Base-by-base conservation (phyloP, 2,797 vertebrate species). In the Tenualosa ilisha region DNA sequence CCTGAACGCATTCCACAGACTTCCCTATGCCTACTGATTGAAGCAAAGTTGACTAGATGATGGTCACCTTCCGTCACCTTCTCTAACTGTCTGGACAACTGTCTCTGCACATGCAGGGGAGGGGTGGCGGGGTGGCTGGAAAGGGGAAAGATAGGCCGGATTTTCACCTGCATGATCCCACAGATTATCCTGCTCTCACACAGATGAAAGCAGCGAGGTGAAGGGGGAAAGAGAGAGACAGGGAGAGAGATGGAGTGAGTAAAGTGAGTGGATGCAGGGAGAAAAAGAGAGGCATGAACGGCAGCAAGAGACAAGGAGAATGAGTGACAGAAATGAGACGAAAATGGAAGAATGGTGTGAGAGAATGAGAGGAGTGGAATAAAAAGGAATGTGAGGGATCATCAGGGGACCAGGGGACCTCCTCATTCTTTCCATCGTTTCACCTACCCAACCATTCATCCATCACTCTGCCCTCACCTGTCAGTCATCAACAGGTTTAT, bases 341-440 rank as follows among this genome's bases (percentile, higher is more conserved):
- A 6, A 37, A 31, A 72, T 72, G 68, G 3, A 26, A 24, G 13
- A 26, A 1, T 31, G 37, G 13, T 65, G 63, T 8, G 6, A 26
- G 24, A 9, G 24, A 31, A 22, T 20, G 65, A 68, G 40, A 46
- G 72, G 72, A 22, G 6, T 12, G 12, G 9, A 4, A 37, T 13
- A 43, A 37, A 22, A 17, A 17, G 6, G 1, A n/a, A 24, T 22
- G 37, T 22, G 4, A 3, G 40, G 17, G 37, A 46, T 79, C 37
- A 79, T 79, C 40, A 79, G 37, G 37, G 72, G 40, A 43, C 8
- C 40, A 79, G 37, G 37, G 72, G 40, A 43, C 8, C 72, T 20
- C 72, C 72, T 79, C 72, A 79, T 79, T 43, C 40, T 79, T 79
- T 79, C 72, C 72, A 22, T 22, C 17, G 37, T 79, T 79, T 17